Evolutionary conservation across 2,797 vertebrate genomes (phyloP), one percentile per base, ranked within the genome.

Genomic region (Scomberomorus guttatus): DNA sequence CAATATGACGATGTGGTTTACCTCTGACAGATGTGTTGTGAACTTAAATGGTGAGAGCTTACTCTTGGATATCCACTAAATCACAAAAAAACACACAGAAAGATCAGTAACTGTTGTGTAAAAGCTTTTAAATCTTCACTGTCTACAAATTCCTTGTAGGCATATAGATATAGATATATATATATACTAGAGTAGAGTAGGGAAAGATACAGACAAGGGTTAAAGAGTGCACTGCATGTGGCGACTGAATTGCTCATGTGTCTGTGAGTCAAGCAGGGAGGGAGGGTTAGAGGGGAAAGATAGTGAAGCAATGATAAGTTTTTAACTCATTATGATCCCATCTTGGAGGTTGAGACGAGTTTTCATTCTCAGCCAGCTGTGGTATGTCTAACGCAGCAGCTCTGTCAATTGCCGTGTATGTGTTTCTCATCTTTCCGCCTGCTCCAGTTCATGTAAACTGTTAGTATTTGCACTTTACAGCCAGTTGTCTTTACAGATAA

Each of bases 221-320:
- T 91, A 88, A 93, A 81, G 22, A 5, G 57, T 65, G 60, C 52
- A 73, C 83, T 46, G 64, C 78, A 83, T 84, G 74, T 46, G 63
- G 74, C 2, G 72, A 66, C 80, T 90, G 89, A 87, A 80, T 72
- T 66, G 79, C 91, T 93, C 90, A 89, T 93, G 94, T 90, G 91
- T 90, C 83, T 72, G 79, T 91, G 92, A 90, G 87, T 92, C 88
- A 92, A 87, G 79, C 60, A 51, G 75, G 63, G 79, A 75, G 84
- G 75, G 77, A 66, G 81, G 60, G 68, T 58, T 17, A 1, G 46
- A 57, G 77, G 78, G 79, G 48, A 52, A 68, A 86, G 85, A 90
- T 88, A 85, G 76, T 80, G 74, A 83, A 70, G 79, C 74, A 74
- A 77, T 81, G 85, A 87, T 90, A 60, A 77, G 68, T 86, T 85